These are phyloP conservation scores for Oncorhynchus mykiss DNA, from an alignment of 2,113 vertebrate genomes.

Conservation along the genomic window DNA sequence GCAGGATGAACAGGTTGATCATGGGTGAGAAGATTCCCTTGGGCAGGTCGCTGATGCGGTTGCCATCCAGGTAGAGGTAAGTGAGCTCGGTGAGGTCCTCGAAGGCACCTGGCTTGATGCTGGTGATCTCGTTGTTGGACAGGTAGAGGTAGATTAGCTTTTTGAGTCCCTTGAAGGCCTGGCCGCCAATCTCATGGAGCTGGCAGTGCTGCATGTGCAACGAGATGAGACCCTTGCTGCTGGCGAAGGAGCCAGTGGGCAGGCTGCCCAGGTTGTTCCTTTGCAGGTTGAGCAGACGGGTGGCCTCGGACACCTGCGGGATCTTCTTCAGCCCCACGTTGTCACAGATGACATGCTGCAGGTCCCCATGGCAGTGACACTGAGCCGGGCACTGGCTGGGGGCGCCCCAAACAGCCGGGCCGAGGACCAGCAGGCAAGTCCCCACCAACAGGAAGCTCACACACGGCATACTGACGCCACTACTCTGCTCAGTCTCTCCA, in stretches of 20 bases:
- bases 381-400: constrained; percentile 81
- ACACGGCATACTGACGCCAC: constrained; percentile 73
- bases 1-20: constrained; percentile 91
- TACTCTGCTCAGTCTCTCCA: constrained; percentile 31
- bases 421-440: constrained; percentile 72
- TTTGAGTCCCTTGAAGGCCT: constrained; percentile 93
- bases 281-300: constrained; percentile 91
- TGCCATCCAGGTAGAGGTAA: constrained; percentile 94
- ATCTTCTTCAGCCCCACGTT: constrained; percentile 85
- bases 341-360: constrained; percentile 96
- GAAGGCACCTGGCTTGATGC: constrained; percentile 85
- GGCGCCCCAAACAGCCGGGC: constrained; percentile 44
- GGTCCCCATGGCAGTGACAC: constrained; percentile 92
- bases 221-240: constrained; percentile 88
- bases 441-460: constrained; percentile 68
- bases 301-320: constrained; percentile 87
- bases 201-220: constrained; percentile 93
- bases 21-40: constrained; percentile 89
- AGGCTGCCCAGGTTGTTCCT: constrained; percentile 86
- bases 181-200: constrained; percentile 82
- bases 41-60: constrained; percentile 86
- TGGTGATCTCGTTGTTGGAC: constrained; percentile 89
- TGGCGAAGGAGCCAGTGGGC: constrained; percentile 79
- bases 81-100: constrained; percentile 90
- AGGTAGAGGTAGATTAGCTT: constrained; percentile 95